Conservation (phyloP, 2,797 vertebrate genomes). For the Nyctibius grandis region DNA sequence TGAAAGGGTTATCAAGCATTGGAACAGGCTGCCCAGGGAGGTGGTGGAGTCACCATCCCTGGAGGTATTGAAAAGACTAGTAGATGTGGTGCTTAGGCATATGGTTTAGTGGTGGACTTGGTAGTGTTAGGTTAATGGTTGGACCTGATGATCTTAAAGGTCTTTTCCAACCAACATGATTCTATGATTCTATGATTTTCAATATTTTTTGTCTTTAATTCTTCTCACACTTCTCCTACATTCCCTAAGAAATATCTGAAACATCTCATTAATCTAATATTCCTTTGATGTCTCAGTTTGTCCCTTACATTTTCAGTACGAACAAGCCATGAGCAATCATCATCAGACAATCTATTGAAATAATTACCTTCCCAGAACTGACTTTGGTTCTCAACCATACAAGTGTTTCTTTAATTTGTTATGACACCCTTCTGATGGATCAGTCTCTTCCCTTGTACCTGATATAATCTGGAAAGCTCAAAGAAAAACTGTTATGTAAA, state of each 20-base stretch:
- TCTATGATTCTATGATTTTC: too few relatives aligned
- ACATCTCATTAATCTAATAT: not conserved
- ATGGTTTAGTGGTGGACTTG: too few relatives aligned
- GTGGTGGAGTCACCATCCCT: too few relatives aligned
- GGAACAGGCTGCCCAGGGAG: too few relatives aligned
- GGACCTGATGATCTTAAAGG: too few relatives aligned
- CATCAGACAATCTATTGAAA: not conserved
- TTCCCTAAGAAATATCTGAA: not conserved
- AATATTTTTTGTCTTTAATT: not conserved
- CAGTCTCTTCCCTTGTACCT: not conserved
- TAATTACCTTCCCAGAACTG: not conserved
- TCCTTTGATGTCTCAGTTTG: not conserved
- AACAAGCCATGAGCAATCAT: not conserved
- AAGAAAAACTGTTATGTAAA: not conserved
- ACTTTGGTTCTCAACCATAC: not conserved
- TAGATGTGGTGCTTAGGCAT: too few relatives aligned
- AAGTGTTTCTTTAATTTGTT: not conserved
- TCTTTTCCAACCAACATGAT: too few relatives aligned
- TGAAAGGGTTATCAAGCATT: too few relatives aligned
- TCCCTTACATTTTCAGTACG: not conserved
- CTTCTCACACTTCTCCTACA: not conserved
- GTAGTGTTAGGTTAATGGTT: too few relatives aligned
- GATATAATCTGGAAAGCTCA: not conserved
- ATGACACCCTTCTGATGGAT: not conserved
- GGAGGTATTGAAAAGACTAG: too few relatives aligned